These are phyloP conservation scores for Aurelia aurita DNA, from an alignment of 30 jellyfish, hydroid and myxozoan genomes.

Conservation along the genomic window DNA sequence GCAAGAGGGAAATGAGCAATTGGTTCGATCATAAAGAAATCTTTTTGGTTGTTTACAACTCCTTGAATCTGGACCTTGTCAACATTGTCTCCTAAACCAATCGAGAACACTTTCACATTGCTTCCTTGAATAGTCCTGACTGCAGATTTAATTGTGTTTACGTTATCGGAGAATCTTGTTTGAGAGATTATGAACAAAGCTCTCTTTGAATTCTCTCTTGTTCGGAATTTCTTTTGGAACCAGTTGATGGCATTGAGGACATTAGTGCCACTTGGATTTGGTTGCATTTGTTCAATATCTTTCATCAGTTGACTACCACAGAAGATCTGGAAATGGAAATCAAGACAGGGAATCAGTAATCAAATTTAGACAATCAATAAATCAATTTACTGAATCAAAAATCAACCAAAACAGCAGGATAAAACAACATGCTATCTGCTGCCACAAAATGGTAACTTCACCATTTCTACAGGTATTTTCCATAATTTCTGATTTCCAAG, in stretches of 20 bases:
- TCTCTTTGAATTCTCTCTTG: conserved; percentile 50
- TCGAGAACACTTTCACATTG: conserved; percentile 40
- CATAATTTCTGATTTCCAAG: too few species aligned
- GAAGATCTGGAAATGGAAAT: conserved; percentile 29
- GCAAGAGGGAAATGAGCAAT: conserved; percentile 59
- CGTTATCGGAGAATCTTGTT: conserved; percentile 60
- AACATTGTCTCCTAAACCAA: conserved; percentile 63
- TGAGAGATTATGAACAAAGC: conserved; percentile 54
- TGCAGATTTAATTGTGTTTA: conserved; percentile 36
- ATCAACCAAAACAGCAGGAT: too few species aligned
- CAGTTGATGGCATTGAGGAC: conserved; percentile 56
- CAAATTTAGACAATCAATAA: too few species aligned
- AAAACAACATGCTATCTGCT: too few species aligned
- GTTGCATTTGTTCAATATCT: conserved; percentile 62
- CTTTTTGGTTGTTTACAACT: conserved; percentile 49
- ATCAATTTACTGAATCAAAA: too few species aligned
- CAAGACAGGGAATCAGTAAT: too few species aligned
- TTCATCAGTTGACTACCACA: conserved; percentile 64
- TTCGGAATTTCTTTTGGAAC: conserved; percentile 30
- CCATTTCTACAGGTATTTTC: too few species aligned
- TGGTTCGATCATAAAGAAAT: conserved; percentile 45
- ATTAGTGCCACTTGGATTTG: conserved; percentile 68
- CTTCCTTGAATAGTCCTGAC: conserved; percentile 25
- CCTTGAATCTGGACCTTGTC: conserved; percentile 65
- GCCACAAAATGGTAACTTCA: too few species aligned